Evolutionary conservation across 1,140 invertebrate genomes (phyloP).

Genomic region (Drosophila tani): DNA sequence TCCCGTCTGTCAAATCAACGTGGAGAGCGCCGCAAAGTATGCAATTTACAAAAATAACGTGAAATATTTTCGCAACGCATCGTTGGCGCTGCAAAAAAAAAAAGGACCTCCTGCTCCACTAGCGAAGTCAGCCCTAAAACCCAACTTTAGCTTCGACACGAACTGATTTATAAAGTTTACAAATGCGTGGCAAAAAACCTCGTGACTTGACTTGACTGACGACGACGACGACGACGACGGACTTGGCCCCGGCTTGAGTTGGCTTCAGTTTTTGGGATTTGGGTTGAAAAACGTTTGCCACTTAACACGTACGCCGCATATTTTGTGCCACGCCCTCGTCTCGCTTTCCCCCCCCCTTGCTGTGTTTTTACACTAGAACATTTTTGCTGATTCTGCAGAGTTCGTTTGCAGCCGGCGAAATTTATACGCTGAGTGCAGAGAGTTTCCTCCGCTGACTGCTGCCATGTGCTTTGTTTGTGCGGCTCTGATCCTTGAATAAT

Average conservation of each 20-base stretch:
- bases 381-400: constrained; percentile 76
- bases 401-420: constrained; percentile 63
- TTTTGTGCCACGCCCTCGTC: constrained; percentile 66
- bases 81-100: constrained; percentile 14
- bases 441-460: constrained; percentile 53
- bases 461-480: constrained; percentile 80
- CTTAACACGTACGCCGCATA: constrained; percentile 83
- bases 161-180: constrained; percentile 83
- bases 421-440: constrained; percentile 66
- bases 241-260: constrained; percentile 33
- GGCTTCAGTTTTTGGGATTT: constrained; percentile 54
- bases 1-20: constrained; percentile 56
- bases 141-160: constrained; percentile 74
- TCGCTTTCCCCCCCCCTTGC: not conserved
- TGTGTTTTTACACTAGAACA: constrained; percentile 69
- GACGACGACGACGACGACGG: constrained; percentile 15
- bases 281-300: constrained; percentile 81
- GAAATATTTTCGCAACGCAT: constrained; percentile 66
- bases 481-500: constrained; percentile 79
- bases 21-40: constrained; percentile 57
- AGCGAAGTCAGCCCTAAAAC: constrained; percentile 14
- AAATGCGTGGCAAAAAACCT: constrained; percentile 81
- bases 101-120: not conserved
- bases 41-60: constrained; percentile 69
- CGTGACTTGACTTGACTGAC: constrained; percentile 70